phyloP scores from a whole-genome alignment of 2,113 vertebrate genomes.

The Grammomys surdaster region DNA sequence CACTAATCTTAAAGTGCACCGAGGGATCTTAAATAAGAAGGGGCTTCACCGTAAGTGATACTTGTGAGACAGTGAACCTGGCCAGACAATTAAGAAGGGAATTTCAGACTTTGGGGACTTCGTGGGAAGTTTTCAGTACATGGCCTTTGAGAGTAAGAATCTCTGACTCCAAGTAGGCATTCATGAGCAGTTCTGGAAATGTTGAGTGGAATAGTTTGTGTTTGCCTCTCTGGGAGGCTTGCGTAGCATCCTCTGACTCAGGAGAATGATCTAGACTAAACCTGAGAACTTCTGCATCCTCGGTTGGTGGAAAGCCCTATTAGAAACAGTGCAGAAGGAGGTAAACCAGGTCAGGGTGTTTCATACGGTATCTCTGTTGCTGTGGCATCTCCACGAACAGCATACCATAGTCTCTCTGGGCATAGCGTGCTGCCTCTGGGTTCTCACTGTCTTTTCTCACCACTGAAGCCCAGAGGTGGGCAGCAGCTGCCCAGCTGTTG shows the following conservation, averaged over 20 bases:
- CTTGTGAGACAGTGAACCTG: conserved; percentile 9
- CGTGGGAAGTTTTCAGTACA: not conserved
- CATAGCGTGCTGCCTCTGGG: not conserved
- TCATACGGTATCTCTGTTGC: not conserved
- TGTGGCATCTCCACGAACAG: not conserved
- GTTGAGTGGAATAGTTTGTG: not conserved
- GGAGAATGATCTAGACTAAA: not conserved
- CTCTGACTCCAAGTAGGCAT: not conserved
- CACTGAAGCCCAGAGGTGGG: not conserved
- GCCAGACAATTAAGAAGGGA: not conserved
- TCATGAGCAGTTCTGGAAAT: not conserved
- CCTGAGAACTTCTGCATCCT: not conserved
- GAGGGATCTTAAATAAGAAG: conserved; percentile 22
- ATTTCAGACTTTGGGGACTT: not conserved
- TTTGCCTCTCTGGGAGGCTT: not conserved
- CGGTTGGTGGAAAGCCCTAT: not conserved
- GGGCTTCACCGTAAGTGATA: not conserved
- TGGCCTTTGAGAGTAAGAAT: not conserved
- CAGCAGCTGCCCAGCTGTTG: not conserved
- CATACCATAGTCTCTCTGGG: not conserved
- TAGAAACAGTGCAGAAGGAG: not conserved
- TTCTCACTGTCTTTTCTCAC: not conserved
- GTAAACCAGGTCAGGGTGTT: not conserved
- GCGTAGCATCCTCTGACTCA: not conserved
- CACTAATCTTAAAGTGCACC: not conserved